These are phyloP conservation scores for Rhea pennata DNA, from an alignment of 2,113 vertebrate species.

Conservation along the genomic window DNA sequence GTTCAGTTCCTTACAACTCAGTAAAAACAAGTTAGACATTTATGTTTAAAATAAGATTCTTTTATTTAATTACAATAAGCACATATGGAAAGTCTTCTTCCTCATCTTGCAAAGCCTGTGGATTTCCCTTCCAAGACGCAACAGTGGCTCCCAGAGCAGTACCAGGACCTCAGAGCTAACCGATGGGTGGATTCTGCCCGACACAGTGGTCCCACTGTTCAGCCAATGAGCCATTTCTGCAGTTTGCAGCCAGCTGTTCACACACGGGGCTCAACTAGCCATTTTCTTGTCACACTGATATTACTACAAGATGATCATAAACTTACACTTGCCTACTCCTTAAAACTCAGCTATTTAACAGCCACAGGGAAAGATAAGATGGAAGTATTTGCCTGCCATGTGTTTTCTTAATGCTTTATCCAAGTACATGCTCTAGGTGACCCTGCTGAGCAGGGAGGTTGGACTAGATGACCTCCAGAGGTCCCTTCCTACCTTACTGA, in stretches of 20 bases:
- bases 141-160: neutral
- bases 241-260: neutral
- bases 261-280: neutral
- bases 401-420: neutral
- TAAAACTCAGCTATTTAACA: neutral
- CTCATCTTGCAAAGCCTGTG: neutral
- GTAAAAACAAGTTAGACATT: neutral
- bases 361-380: neutral
- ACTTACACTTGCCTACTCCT: neutral
- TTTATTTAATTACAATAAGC: neutral
- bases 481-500: too few relatives aligned
- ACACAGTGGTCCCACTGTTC: neutral
- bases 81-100: neutral
- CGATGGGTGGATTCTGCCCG: neutral
- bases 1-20: neutral
- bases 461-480: too few relatives aligned
- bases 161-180: neutral
- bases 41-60: neutral
- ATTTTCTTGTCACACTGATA: neutral
- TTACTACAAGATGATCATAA: neutral
- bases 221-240: neutral
- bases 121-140: neutral
- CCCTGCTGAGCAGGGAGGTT: too few relatives aligned
- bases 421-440: neutral
- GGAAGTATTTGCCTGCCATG: rapidly evolving